Base-by-base conservation (phyloP, 2,113 vertebrate species). In the Entosphenus tridentatus region DNA sequence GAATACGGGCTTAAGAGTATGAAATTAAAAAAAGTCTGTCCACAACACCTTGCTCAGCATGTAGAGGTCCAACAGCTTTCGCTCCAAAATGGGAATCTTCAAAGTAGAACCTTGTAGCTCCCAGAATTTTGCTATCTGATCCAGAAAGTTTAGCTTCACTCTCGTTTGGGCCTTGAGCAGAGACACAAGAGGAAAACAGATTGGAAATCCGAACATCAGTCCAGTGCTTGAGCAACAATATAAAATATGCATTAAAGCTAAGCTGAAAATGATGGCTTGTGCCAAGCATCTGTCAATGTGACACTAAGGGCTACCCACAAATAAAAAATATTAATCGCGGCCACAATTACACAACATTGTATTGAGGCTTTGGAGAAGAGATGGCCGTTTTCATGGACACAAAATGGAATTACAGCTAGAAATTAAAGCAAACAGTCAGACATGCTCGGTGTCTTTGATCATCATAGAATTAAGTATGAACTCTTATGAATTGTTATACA, bases 81-180 rank as follows among this genome's bases (percentile, higher is more conserved):
- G 82, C 75, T 98, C 93, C 73, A 98, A 90, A 0, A 95, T 88
- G 58, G 93, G 93, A 77, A 98, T 98, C 81, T 96, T 96, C 75
- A 98, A 77, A 1, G 85, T 77, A 73, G 88, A 93, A 80, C 93
- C 93, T 75, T 98, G 93, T 72, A 98, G 81, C 72, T 98, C 93
- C 93, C 93, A 98, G 74, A 95, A 98, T 73, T 96, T 96, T 7
- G 93, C 93, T 75, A 96, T 96, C 82, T 96, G 90, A 76, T 98
- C 93, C 80, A 98, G 78, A 76, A 96, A 98, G 76, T 98, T 98
- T 76, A 98, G 79, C 74, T 96, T 96, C 67, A 98, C 93, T 70
- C 93, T 83, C 57, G 93, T 96, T 71, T 98, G 90, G 18, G 93
- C 93, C 93, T 96, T 76, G 2, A 17, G 75, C 72, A 39, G 39